These are phyloP conservation scores for Sebastes flavidus DNA, from an alignment of 2,797 vertebrate genomes.

Conservation along the genomic window DNA sequence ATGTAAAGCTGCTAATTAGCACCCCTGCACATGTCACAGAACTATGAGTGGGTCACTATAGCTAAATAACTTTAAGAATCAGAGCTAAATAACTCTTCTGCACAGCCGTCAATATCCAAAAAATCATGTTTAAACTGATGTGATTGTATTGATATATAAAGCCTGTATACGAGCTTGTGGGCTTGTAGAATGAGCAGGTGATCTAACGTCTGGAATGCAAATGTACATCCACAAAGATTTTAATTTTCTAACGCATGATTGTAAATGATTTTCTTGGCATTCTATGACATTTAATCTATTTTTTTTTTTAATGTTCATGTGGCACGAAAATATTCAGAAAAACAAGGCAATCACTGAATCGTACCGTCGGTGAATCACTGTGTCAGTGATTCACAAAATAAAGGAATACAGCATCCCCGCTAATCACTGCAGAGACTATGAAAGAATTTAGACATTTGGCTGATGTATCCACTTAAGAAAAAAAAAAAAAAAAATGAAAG, in stretches of 20 bases:
- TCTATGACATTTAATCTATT: neutral
- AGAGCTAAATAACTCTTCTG: neutral
- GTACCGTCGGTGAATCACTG: neutral
- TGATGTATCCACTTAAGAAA: constrained; percentile 38
- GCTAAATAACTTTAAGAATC: neutral
- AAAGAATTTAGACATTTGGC: constrained; percentile 48
- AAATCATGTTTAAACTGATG: neutral
- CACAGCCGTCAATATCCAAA: neutral
- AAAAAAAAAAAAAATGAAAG: constrained; percentile 7
- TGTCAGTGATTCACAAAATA: constrained; percentile 45
- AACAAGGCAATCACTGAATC: neutral
- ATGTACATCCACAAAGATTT: neutral
- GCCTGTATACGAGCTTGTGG: neutral
- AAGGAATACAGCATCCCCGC: neutral
- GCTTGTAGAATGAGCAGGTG: neutral
- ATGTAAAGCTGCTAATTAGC: constrained; percentile 73
- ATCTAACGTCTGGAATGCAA: neutral
- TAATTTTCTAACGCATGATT: neutral
- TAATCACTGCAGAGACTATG: constrained; percentile 6
- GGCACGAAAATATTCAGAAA: neutral
- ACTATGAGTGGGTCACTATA: constrained; percentile 35
- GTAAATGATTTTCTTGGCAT: neutral
- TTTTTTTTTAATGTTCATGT: neutral
- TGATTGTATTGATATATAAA: neutral
- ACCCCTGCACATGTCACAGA: constrained; percentile 44